Evolutionary conservation across 2,888 invertebrate genomes (phyloP).

Genomic region (Microctonus brassicae): DNA sequence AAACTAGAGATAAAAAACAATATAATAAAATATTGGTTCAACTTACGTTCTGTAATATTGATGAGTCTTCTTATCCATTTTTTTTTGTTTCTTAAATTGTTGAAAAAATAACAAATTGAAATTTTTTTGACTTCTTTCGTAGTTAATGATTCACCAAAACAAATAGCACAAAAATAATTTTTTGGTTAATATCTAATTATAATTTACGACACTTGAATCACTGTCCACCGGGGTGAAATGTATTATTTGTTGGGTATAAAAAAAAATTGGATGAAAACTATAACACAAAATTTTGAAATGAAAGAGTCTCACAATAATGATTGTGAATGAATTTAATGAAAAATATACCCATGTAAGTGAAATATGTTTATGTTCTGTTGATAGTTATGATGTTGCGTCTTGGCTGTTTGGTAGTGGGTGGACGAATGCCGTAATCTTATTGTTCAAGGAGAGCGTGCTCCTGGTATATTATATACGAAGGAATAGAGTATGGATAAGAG

Average conservation of each 20-base stretch:
- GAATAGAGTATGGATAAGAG: conserved; percentile 23
- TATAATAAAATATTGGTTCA: background rate
- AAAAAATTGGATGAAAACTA: background rate
- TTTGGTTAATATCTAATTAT: background rate
- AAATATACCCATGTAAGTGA: too few species aligned
- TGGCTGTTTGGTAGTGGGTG: conserved; percentile 39
- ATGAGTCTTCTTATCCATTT: conserved; percentile 20
- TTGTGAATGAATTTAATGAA: too few species aligned
- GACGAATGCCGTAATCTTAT: conserved; percentile 22
- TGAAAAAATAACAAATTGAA: background rate
- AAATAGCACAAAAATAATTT: background rate
- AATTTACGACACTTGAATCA: background rate
- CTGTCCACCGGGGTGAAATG: background rate
- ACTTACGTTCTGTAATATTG: background rate
- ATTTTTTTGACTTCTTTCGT: background rate
- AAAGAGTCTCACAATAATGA: conserved; percentile 12
- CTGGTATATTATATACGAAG: background rate
- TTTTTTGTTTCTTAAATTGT: background rate
- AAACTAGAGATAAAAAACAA: background rate
- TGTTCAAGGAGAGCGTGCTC: conserved; percentile 26
- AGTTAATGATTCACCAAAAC: background rate
- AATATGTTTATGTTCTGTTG: background rate
- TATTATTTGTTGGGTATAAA: background rate
- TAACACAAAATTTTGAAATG: background rate
- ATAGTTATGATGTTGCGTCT: conserved; percentile 16